Evolutionary conservation across 2,113 vertebrate species (phyloP).

Genomic region (Lepus timidus): DNA sequence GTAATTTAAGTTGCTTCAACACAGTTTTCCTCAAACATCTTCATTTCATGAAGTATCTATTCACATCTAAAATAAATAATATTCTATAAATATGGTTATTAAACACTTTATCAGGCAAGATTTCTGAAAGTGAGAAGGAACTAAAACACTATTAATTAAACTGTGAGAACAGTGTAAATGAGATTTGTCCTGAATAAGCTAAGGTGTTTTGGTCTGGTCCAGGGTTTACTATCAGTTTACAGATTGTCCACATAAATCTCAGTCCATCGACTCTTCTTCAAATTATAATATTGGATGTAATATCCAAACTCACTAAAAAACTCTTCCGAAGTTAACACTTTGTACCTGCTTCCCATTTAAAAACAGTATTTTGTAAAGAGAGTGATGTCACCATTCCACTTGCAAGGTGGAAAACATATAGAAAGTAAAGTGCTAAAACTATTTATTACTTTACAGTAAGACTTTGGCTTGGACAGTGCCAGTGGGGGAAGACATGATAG

Average conservation of each 20-base stretch:
- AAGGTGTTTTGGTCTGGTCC: not conserved
- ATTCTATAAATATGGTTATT: not conserved
- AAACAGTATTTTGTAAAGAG: not conserved
- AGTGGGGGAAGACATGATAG: not conserved
- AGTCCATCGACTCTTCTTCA: fast-evolving
- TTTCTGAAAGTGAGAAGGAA: not conserved
- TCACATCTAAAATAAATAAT: not conserved
- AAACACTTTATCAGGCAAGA: not conserved
- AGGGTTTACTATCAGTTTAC: not conserved
- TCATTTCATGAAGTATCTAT: not conserved
- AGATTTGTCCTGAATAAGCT: not conserved
- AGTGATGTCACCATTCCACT: not conserved
- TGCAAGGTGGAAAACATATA: not conserved
- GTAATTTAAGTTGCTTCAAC: not conserved
- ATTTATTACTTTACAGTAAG: not conserved
- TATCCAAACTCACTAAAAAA: not conserved
- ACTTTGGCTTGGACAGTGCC: not conserved
- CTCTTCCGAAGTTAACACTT: not conserved
- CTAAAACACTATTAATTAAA: not conserved
- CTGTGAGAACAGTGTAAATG: not conserved
- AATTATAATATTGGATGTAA: not conserved
- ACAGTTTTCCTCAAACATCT: not conserved
- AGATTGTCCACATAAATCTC: not conserved
- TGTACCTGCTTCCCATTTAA: too few relatives aligned
- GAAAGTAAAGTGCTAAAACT: not conserved